phyloP scores from a whole-genome alignment of 2,888 invertebrate genomes.

The Cosmia trapezina region DNA sequence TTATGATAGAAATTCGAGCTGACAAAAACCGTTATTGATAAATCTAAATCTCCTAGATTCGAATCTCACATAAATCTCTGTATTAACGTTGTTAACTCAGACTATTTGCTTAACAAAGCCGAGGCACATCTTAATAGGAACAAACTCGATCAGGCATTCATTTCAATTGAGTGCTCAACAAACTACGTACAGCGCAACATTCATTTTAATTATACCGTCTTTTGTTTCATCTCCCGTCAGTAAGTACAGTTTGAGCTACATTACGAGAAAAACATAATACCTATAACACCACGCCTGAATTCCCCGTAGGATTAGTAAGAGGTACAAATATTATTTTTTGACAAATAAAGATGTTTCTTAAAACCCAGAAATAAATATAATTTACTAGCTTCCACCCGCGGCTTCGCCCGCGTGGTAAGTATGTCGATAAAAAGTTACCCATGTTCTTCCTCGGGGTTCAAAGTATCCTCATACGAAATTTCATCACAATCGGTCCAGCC shows the following conservation, averaged over 20 bases:
- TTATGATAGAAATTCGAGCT: neutral
- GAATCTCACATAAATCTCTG: conserved; percentile 34
- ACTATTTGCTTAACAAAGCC: conserved; percentile 34
- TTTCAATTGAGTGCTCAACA: conserved; percentile 54
- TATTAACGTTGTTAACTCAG: conserved; percentile 18
- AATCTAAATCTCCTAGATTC: conserved; percentile 9
- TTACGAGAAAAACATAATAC: neutral
- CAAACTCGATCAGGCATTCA: conserved; percentile 51
- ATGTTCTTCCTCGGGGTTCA: too few species aligned
- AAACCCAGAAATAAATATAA: neutral
- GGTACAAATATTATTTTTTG: neutral
- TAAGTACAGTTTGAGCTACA: too few species aligned
- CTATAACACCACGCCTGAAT: neutral
- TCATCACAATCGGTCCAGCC: too few species aligned
- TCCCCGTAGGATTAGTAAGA: neutral
- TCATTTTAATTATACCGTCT: conserved; percentile 35
- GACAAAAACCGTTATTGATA: neutral
- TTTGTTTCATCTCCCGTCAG: conserved; percentile 15
- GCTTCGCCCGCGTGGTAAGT: too few species aligned
- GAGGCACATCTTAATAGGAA: conserved; percentile 37
- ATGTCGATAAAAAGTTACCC: too few species aligned
- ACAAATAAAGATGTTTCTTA: neutral
- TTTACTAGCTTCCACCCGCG: neutral
- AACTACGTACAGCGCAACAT: conserved; percentile 34
- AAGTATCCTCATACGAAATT: too few species aligned